phyloP scores from a whole-genome alignment of 2,113 vertebrate genomes.

The Mustela lutreola region DNA sequence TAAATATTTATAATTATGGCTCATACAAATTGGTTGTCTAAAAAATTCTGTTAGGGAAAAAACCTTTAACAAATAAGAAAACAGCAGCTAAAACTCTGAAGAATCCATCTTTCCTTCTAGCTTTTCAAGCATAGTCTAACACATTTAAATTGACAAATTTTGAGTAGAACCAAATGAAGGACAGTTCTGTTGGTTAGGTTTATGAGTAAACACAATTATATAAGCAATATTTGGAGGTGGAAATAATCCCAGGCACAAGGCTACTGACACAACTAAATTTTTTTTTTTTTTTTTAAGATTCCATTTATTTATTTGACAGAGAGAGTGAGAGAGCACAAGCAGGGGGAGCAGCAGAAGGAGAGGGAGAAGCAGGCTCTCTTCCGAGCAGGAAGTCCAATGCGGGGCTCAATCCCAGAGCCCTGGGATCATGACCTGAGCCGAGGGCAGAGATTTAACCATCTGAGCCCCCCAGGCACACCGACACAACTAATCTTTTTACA shows the following conservation, averaged over 20 bases:
- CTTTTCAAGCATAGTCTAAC: neutral
- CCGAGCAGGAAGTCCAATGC: too few relatives aligned
- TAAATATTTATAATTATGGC: slow-evolving; percentile 6
- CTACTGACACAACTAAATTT: neutral
- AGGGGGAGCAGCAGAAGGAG: too few relatives aligned
- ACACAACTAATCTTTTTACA: neutral
- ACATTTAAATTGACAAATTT: slow-evolving; percentile 30
- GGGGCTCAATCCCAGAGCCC: too few relatives aligned
- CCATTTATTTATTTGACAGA: too few relatives aligned
- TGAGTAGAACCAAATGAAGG: neutral
- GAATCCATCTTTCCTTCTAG: slow-evolving; percentile 7
- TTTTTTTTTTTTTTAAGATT: neutral
- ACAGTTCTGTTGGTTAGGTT: neutral
- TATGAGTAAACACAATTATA: neutral
- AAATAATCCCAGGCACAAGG: neutral
- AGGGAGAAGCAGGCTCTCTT: too few relatives aligned
- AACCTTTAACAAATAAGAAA: slow-evolving; percentile 47
- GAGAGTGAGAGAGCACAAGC: too few relatives aligned
- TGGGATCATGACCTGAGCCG: too few relatives aligned
- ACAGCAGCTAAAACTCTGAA: neutral
- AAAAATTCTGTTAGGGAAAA: neutral
- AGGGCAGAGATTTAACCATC: too few relatives aligned
- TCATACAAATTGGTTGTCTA: neutral
- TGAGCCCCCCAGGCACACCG: neutral
- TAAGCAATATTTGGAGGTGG: neutral